phyloP scores from a whole-genome alignment of 2,888 invertebrate genomes.

The Ochropleura leucogaster region DNA sequence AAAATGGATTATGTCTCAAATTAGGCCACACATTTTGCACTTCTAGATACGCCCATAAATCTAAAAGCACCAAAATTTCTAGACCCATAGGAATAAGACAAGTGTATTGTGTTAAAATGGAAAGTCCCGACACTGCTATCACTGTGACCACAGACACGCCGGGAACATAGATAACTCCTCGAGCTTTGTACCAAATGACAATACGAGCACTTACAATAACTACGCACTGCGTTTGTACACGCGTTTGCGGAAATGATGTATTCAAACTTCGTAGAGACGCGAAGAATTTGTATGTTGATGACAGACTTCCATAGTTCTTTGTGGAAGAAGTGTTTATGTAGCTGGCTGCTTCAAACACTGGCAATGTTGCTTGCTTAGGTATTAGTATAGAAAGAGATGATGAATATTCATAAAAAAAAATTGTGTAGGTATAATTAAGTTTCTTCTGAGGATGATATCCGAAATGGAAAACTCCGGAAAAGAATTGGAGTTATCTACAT shows the following conservation, averaged over 20 bases:
- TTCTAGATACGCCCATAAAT: too few relatives aligned
- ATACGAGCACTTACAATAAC: constrained; percentile 78
- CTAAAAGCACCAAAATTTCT: too few relatives aligned
- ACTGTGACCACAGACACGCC: constrained; percentile 40
- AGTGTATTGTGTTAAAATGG: background rate
- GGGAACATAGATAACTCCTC: constrained; percentile 64
- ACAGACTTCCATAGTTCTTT: constrained; percentile 18
- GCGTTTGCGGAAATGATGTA: constrained; percentile 63
- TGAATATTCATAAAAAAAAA: too few relatives aligned
- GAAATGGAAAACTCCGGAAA: too few relatives aligned
- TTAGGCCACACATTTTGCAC: background rate
- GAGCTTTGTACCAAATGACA: constrained; percentile 76
- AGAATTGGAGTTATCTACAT: too few relatives aligned
- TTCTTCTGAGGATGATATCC: too few relatives aligned
- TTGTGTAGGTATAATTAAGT: too few relatives aligned
- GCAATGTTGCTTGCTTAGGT: background rate
- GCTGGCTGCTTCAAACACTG: background rate
- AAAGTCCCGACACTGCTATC: constrained; percentile 34
- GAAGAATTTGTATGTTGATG: constrained; percentile 42
- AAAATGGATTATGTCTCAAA: background rate
- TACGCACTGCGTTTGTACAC: constrained; percentile 71
- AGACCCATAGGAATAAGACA: too few relatives aligned
- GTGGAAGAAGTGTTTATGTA: constrained; percentile 27
- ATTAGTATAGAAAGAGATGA: background rate
- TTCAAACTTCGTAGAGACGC: constrained; percentile 54